phyloP scores from a whole-genome alignment of 2,113 vertebrate genomes.

The Malurus melanocephalus region DNA sequence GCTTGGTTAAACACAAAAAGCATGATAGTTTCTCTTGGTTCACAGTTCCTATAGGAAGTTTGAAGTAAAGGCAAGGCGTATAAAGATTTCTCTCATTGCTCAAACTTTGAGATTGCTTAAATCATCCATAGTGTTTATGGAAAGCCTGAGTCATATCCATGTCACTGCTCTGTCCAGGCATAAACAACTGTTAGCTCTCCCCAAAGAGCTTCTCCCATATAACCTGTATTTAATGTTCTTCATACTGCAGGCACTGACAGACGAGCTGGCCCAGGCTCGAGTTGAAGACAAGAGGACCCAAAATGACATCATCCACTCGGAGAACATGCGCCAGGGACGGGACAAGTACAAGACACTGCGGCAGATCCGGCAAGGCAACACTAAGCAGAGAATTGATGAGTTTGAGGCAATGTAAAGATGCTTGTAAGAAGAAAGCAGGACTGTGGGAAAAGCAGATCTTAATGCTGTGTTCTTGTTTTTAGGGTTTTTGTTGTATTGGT shows the following conservation, averaged over 20 bases:
- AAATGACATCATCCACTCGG: conserved; percentile 89
- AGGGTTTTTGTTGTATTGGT: background rate
- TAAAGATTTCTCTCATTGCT: background rate
- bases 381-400: conserved; percentile 97
- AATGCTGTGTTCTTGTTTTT: conserved; percentile 28
- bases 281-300: conserved; percentile 89
- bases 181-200: background rate
- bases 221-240: background rate
- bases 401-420: conserved; percentile 89
- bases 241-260: conserved; percentile 78
- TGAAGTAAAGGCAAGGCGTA: background rate
- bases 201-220: background rate
- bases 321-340: conserved; percentile 87
- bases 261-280: conserved; percentile 87
- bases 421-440: background rate
- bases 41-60: background rate
- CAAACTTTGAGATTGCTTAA: background rate
- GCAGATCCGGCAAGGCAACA: conserved; percentile 95
- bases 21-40: background rate
- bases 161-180: background rate
- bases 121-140: background rate
- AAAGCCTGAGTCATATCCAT: fast-evolving
- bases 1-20: background rate
- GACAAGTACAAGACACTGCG: conserved; percentile 97
- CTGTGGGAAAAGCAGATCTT: conserved; percentile 60